phyloP scores from a whole-genome alignment of 2,113 vertebrate genomes.

The Mungos mungo region DNA sequence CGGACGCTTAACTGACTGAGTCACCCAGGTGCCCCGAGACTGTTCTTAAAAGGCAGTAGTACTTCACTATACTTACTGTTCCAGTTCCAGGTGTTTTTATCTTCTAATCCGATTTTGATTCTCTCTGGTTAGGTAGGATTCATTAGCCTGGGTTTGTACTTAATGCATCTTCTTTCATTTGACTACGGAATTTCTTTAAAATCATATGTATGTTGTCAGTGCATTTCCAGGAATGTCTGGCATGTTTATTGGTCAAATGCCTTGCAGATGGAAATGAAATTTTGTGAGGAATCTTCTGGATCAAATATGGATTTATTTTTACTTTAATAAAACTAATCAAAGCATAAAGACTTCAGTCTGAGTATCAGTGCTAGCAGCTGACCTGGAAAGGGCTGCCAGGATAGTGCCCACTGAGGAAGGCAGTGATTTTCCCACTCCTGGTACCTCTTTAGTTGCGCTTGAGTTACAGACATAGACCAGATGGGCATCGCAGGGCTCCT shows the following conservation, averaged over 20 bases:
- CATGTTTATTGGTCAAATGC: conserved; percentile 48
- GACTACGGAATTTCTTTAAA: conserved; percentile 34
- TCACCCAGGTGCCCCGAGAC: neutral
- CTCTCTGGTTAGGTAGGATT: conserved; percentile 2
- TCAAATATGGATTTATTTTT: conserved; percentile 40
- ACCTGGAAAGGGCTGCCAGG: neutral
- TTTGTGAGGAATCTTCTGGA: conserved; percentile 46
- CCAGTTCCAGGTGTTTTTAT: neutral
- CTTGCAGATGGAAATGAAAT: conserved; percentile 61
- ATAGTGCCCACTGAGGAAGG: neutral
- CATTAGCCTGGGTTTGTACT: conserved; percentile 25
- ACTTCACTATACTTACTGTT: neutral
- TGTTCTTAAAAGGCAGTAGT: neutral
- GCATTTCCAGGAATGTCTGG: conserved; percentile 55
- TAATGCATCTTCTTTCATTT: conserved; percentile 42
- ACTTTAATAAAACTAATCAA: conserved; percentile 39
- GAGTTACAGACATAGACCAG: neutral
- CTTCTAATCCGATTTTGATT: conserved; percentile 12
- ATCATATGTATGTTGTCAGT: neutral
- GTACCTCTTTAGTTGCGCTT: neutral
- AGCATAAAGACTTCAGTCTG: neutral
- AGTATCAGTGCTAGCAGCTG: neutral
- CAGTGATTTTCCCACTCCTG: neutral
- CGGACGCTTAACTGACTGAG: too few species aligned
- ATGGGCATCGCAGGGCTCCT: neutral